phyloP scores from a whole-genome alignment of 2,888 invertebrate species.

The Ectemnius lituratus region DNA sequence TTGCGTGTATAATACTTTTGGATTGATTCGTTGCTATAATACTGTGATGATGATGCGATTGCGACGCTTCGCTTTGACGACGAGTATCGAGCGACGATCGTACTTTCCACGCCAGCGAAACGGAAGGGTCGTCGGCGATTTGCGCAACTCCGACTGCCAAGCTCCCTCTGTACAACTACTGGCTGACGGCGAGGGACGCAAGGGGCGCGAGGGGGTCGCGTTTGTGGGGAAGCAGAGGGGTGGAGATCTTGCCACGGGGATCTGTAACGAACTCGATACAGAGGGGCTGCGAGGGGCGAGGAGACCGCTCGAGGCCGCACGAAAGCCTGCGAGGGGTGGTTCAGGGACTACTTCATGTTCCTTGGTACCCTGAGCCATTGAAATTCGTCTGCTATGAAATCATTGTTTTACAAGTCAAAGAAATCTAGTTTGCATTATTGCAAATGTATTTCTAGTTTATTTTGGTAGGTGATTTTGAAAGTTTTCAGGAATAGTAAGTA shows the following conservation, averaged over 20 bases:
- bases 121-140: conserved; percentile 40
- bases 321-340: conserved; percentile 51
- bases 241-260: conserved; percentile 73
- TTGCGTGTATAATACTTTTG: too few relatives aligned
- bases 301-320: conserved; percentile 31
- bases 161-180: not conserved
- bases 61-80: too few relatives aligned
- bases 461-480: too few relatives aligned
- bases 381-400: not conserved
- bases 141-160: conserved; percentile 56
- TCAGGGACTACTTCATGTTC: conserved; percentile 57
- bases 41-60: too few relatives aligned
- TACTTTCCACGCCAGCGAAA: conserved; percentile 9
- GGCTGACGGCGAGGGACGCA: conserved; percentile 26
- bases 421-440: too few relatives aligned
- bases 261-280: conserved; percentile 76
- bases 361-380: conserved; percentile 45
- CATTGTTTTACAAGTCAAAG: too few relatives aligned
- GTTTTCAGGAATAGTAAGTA: too few relatives aligned
- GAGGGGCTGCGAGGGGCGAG: conserved; percentile 58
- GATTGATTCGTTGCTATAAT: too few relatives aligned
- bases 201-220: conserved; percentile 11
- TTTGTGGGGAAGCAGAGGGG: conserved; percentile 52
- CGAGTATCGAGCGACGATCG: too few relatives aligned
- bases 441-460: too few relatives aligned